These are phyloP conservation scores for Ailurus styani DNA, from an alignment of 2,113 vertebrate species.

Conservation along the genomic window DNA sequence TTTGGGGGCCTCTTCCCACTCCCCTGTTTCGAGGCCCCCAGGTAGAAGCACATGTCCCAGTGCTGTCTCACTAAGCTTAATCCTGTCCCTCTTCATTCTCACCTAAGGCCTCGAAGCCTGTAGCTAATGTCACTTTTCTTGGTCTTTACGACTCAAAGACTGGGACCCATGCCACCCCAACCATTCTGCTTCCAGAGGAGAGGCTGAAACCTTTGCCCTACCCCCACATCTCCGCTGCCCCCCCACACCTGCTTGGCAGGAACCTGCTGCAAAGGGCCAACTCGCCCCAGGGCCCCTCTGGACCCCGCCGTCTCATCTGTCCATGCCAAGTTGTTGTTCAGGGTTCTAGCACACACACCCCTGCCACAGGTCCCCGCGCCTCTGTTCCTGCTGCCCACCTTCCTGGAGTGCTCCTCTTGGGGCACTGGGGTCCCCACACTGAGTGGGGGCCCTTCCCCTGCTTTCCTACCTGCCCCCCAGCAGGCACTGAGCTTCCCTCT, in stretches of 20 bases:
- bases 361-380: background rate
- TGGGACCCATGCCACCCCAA: fast-evolving
- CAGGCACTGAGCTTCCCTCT: background rate
- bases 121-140: background rate
- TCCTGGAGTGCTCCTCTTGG: background rate
- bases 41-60: background rate
- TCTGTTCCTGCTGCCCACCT: background rate
- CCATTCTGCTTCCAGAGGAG: background rate
- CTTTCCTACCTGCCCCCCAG: background rate
- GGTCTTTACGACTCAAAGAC: background rate
- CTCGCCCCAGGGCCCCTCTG: background rate
- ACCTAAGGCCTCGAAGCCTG: background rate
- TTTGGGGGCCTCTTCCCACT: background rate
- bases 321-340: background rate
- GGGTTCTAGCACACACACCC: background rate
- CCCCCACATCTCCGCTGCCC: background rate
- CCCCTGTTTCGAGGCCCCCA: background rate
- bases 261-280: background rate
- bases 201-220: background rate
- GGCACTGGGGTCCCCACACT: background rate
- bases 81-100: background rate
- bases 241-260: background rate
- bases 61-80: background rate
- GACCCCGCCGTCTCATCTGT: background rate
- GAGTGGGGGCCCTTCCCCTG: background rate